Evolutionary conservation across 2,113 vertebrate species (phyloP).

Genomic region (Seriola dumerili): DNA sequence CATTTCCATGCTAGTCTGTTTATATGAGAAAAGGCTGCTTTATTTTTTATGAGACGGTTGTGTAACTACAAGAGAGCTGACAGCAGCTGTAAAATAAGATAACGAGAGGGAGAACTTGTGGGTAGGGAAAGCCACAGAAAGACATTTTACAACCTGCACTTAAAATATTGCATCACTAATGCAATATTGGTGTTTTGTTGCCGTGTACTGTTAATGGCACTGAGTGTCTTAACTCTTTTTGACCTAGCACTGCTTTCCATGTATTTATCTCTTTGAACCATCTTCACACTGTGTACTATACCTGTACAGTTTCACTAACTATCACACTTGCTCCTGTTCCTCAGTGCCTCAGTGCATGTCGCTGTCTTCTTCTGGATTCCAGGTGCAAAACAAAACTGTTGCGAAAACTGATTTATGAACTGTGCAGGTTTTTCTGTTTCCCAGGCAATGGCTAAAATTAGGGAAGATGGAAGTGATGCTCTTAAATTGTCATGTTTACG

Average conservation of each 20-base stretch:
- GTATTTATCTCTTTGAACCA: constrained; percentile 8
- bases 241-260: not conserved
- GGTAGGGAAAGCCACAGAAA: constrained; percentile 33
- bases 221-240: constrained; percentile 11
- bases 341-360: not conserved
- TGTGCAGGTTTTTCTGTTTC: constrained; percentile 27
- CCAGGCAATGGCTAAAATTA: constrained; percentile 24
- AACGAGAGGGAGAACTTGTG: constrained; percentile 35
- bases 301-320: not conserved
- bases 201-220: not conserved
- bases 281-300: not conserved
- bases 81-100: constrained; percentile 57
- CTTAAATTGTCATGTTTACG: constrained; percentile 43
- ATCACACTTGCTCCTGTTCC: not conserved
- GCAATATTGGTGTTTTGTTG: not conserved
- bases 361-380: not conserved
- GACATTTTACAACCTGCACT: constrained; percentile 52
- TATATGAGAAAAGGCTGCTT: constrained; percentile 46
- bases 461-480: constrained; percentile 29
- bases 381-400: constrained; percentile 1
- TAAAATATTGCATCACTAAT: constrained; percentile 61
- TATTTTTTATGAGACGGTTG: constrained; percentile 49
- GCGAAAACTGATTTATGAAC: constrained; percentile 1
- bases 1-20: constrained; percentile 22
- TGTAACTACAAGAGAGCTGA: constrained; percentile 47